Evolutionary conservation across 2,113 vertebrate species (phyloP).

Genomic region (Cygnus buccinator): DNA sequence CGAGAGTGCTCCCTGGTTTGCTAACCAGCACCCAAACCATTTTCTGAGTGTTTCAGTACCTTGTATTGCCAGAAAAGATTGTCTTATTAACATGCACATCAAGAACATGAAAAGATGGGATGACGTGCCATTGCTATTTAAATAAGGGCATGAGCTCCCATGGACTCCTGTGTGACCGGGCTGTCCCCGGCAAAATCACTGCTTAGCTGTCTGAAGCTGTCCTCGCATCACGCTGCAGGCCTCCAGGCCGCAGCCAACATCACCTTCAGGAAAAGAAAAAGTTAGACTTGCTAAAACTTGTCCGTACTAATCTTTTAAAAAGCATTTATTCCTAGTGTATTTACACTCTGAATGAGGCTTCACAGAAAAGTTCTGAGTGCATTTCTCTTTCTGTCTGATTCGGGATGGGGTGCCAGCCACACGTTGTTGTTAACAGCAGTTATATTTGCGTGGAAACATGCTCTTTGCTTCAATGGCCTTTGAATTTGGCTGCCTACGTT

Average conservation of each 20-base stretch:
- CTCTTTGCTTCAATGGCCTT: background rate
- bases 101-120: background rate
- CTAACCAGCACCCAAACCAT: background rate
- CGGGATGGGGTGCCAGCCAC: fast-evolving
- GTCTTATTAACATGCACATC: background rate
- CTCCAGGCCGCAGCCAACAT: fast-evolving
- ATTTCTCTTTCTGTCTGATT: background rate
- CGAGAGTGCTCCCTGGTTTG: background rate
- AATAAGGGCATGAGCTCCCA: background rate
- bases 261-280: background rate
- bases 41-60: background rate
- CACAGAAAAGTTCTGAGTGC: background rate
- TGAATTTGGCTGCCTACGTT: background rate
- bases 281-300: background rate
- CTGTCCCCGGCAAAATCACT: fast-evolving
- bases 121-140: background rate
- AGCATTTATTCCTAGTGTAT: background rate
- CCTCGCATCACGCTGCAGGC: fast-evolving
- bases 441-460: background rate
- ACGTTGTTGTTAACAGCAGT: background rate
- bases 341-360: background rate
- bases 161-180: background rate
- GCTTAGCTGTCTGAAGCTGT: background rate
- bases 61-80: background rate
- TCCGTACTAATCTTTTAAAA: background rate